These are phyloP conservation scores for Malurus splendens DNA, from an alignment of 2,797 vertebrate genomes.

Conservation along the genomic window DNA sequence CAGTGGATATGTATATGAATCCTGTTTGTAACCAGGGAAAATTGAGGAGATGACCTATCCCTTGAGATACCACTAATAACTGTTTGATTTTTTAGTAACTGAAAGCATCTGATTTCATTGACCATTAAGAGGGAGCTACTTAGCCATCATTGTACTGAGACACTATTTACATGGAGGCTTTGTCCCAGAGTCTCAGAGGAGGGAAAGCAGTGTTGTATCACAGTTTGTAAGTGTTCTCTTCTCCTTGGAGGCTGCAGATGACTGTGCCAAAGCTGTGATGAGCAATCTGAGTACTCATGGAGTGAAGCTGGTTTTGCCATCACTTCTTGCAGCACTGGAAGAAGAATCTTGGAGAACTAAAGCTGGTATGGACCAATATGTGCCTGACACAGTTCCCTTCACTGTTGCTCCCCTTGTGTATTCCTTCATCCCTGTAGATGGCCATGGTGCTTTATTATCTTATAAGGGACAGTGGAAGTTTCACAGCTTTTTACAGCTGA, in stretches of 20 bases:
- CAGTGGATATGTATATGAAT: background rate
- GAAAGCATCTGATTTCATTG: background rate
- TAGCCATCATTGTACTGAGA: background rate
- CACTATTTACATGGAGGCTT: background rate
- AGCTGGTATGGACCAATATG: constrained; percentile 79
- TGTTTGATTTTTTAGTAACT: background rate
- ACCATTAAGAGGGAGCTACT: background rate
- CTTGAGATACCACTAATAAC: background rate
- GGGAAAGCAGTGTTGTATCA: background rate
- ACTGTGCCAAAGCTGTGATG: constrained; percentile 98
- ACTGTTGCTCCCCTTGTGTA: background rate
- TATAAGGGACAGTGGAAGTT: background rate
- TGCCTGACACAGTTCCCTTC: background rate
- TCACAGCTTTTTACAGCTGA: background rate
- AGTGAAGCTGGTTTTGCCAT: constrained; percentile 95
- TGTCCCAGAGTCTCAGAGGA: background rate
- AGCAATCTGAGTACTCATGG: constrained; percentile 96
- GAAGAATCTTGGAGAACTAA: constrained; percentile 99
- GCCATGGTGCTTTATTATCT: background rate
- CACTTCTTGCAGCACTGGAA: constrained; percentile 90
- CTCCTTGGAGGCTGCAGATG: constrained; percentile 89
- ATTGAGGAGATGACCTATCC: background rate
- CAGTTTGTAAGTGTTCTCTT: constrained; percentile 40
- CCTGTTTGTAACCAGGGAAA: background rate
- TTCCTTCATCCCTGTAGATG: background rate